A percentile compares a stretch with the other conserved stretches of the same genome.
These are phyloP conservation scores for Eudyptes chrysolophus DNA, from an alignment of 2,113 vertebrate species.

Conservation along the genomic window DNA sequence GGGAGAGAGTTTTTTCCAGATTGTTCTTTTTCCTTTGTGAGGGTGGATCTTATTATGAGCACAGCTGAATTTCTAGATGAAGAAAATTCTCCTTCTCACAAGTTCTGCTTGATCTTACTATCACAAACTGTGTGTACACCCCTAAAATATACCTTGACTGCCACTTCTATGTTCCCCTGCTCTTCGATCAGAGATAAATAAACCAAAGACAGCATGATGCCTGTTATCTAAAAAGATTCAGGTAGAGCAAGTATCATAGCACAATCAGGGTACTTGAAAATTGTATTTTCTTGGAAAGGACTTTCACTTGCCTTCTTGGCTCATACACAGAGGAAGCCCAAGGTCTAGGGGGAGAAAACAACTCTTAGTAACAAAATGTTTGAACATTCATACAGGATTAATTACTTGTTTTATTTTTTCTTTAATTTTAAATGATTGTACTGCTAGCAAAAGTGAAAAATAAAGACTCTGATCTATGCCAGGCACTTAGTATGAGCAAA, in stretches of 20 bases:
- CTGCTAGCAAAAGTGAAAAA: constrained; percentile 37
- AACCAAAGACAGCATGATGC: constrained; percentile 55
- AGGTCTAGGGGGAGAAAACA: constrained; percentile 54
- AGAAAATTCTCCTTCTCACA: constrained; percentile 2
- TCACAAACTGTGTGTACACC: constrained; percentile 11
- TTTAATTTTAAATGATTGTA: constrained; percentile 64
- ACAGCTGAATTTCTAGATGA: constrained; percentile 34
- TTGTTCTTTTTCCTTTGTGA: not conserved
- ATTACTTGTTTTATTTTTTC: constrained; percentile 66
- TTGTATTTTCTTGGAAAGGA: constrained; percentile 49
- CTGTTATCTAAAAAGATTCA: constrained; percentile 72
- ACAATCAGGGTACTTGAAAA: constrained; percentile 61
- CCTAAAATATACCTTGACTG: constrained; percentile 29
- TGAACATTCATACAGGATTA: constrained; percentile 69
- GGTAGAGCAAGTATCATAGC: constrained; percentile 62
- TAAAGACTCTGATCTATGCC: constrained; percentile 61
- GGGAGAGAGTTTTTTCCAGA: not conserved
- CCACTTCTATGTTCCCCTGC: constrained; percentile 14
- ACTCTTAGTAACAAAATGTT: constrained; percentile 51
- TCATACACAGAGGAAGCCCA: constrained; percentile 58
- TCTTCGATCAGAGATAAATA: constrained; percentile 64
- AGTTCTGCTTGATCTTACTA: constrained; percentile 53
- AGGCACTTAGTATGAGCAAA: constrained; percentile 45
- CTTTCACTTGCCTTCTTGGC: constrained; percentile 58
- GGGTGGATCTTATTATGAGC: not conserved